Evolutionary conservation across 2,888 invertebrate species (phyloP), one percentile per base, ranked within the genome.

Genomic region (Nemapogon koenigi): DNA sequence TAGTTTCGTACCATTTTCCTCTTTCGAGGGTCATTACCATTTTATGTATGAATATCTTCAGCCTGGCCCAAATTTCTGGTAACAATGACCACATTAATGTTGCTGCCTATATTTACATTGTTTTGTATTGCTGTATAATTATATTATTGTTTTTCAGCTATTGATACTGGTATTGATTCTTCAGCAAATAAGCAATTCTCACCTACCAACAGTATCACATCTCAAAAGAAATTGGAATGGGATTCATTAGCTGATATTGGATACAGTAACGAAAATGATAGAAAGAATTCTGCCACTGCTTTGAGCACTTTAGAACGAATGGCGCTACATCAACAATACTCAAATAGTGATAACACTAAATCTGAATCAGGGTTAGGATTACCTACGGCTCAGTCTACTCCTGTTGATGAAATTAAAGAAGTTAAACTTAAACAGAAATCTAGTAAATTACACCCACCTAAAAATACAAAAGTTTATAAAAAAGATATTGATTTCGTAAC

Each of bases 171-270:
- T 16, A 46, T 75, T 39, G 76, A 78, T 44, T 53, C 71, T 52
- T 62, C 70, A 53, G 47, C 54, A 35, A 63, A 81, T 44, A 65
- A 73, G 40, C 62, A 64, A n/a, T 57, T 81, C 16, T 89, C 90
- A 4, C 90, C 91, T 1, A 85, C 89, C 13, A 91, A 90, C 44
- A 88, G 89, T 53, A 65, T 87, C 0, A 84, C 88, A 36, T 88
- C 89, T 1, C 86, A 85, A 52, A 83, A 87, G 37, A 88, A 87
- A 44, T 67, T 93, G 2, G 93, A 93, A 70, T 93, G 93, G 93
- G 93, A 93, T 58, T 91, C 90, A 25, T 84, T 91, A 16, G 93
- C 90, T 1, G 93, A 93, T 69, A 90, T 93, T 30, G 93, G 93
- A 1, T 93, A 92, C 61, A 82, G 67, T 18, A 83, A 86, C 48